Evolutionary conservation across 2,113 vertebrate species (phyloP), one percentile per base, ranked within the genome.

Genomic region (Tetrax tetrax): DNA sequence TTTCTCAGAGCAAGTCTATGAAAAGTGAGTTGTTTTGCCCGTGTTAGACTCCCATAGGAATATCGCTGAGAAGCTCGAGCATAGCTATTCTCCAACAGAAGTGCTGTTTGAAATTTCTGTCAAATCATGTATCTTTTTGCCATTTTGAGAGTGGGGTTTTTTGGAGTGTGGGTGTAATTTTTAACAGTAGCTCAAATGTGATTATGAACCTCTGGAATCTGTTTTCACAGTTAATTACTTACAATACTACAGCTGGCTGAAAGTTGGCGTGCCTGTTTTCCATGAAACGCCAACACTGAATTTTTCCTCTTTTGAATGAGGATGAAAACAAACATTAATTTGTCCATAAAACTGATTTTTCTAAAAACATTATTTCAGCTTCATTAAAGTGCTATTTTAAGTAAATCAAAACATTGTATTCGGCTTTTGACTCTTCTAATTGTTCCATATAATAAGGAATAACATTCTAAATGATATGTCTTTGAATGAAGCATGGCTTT

Each of bases 281-380:
- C 63, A 2, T 70, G 68, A 93, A 88, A 90, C 90, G 96, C 95
- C 96, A 96, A 43, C 7, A 24, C 85, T 68, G 78, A 90, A 88
- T 93, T 93, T 93, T 95, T 94, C 35, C 41, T 82, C 87, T 77
- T 96, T 91, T 95, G 66, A 90, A 56, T 78, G 38, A 81, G 51
- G 9, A 88, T 90, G 75, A 93, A 95, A 96, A 95, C 79, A 94
- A 96, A 94, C 61, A 94, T 88, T 83, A 92, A 88, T 96, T 95
- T 90, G 88, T 90, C 76, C 83, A 86, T 95, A 92, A 96, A 93
- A 56, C 63, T 57, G 69, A 79, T 84, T 93, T 77, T 93, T 74
- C 78, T 43, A 65, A 87, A 89, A 87, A 64, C 14, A 35, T 87
- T 93, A 78, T 83, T 95, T 93, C 63, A 53, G 57, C 38, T 82